Base-by-base conservation (phyloP, 2,113 vertebrate species). In the Anarhynchus alexandrinus region DNA sequence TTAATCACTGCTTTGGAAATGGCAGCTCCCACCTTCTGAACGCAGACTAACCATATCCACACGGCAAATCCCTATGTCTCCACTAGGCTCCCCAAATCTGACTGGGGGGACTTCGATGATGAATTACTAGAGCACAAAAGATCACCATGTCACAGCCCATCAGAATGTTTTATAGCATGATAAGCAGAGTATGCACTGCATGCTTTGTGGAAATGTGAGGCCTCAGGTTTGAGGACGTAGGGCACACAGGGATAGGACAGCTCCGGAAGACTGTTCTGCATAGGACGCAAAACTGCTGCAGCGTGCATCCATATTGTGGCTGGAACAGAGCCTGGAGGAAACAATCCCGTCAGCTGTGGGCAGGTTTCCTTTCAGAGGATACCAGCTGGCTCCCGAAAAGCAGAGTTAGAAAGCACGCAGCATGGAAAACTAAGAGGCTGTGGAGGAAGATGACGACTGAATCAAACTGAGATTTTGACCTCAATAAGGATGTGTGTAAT, bases 141-240 rank as follows among this genome's bases (percentile, higher is more conserved):
- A 72, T 13, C 26, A 55, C 7, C 0, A 0, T 3, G 10, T 52
- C 47, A 32, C 19, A 27, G 47, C 29, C 51, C 29, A 32, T 6
- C 12, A 32, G n/a, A 59, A 15, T 15, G 10, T 49, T 77, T 82
- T 27, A 26, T 67, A 91, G 49, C 36, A 61, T 3, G 10, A 70
- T 20, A 77, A 0, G 2, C 36, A 45, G 3, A 9, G 16, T 36
- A 66, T 10, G 26, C 25, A 21, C 38, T 38, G 18, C 34, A 36
- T 9, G 21, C 42, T 62, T 36, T 12, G 11, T 12, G 6, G 43
- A 80, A 83, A 72, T 26, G 51, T 2, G n/a, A 96, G 76, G 32
- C 9, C n/a, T 59, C 20, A 52, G 4, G 26, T 55, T 54, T 38
- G 20, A 74, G 10, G 29, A 38, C 51, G 76, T 18, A 45, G 18